Evolutionary conservation across 2,113 vertebrate genomes (phyloP), one percentile per base, ranked within the genome.

Genomic region (Platycercus adscitus): DNA sequence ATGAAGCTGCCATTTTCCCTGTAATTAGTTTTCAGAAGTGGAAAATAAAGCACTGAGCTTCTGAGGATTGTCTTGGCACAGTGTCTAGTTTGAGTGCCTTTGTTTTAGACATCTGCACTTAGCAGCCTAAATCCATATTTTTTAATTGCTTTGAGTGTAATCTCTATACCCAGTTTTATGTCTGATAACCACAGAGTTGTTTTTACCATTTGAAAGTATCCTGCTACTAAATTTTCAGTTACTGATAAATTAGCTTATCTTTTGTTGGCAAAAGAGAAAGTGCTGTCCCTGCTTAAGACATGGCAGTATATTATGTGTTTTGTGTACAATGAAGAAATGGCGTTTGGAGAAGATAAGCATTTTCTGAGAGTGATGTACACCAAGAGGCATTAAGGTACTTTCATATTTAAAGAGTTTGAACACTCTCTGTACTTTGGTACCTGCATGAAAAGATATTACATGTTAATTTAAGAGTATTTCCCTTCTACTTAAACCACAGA

Each of bases 241-340:
- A 17, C 55, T 78, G 65, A 44, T 53, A 49, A 39, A 53, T 25
- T 20, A 60, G 31, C 29, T 81, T 53, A 46, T 39, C 41, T 61
- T 29, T 47, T 20, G 5, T 6, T 41, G 25, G 43, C 44, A 53
- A 25, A 60, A 53, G 7, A 33, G 71, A 46, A 65, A 58, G 68
- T 43, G 55, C 73, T 47, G 25, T 46, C 56, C 26, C 44, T 84
- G 3, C n/a, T 33, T 33, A 16, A 24, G 43, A 10, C 25, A 7
- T 14, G 37, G 33, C 47, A 46, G 21, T 5, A 15, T 0, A 0
- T 41, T 44, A 15, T 21, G 44, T 77, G 31, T 9, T 25, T 66
- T 53, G 35, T 29, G 35, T 33, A 10, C 37, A 23, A 17, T 28
- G 29, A 49, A 29, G 6, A 55, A 56, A 21, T 23, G 43, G 53